Evolutionary conservation across 2,797 vertebrate species (phyloP).

Genomic region (Gymnodraco acuticeps): DNA sequence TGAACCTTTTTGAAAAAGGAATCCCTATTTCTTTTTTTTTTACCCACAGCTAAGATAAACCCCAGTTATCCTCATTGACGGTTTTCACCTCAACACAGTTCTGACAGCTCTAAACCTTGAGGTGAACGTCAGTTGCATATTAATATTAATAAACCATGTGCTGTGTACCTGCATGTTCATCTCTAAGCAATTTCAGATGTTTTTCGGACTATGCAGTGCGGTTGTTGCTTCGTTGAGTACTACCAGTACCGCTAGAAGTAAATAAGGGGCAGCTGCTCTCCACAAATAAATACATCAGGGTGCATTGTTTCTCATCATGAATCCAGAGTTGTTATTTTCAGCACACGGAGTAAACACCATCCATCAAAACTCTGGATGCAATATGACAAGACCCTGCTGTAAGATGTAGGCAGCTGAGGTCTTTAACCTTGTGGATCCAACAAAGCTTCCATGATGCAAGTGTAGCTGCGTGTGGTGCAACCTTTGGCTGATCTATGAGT

Average conservation of each 20-base stretch:
- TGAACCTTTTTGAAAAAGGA: conserved; percentile 34
- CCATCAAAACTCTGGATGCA: conserved; percentile 14
- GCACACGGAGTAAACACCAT: conserved; percentile 29
- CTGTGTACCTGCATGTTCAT: conserved; percentile 30
- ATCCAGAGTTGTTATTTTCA: conserved; percentile 1
- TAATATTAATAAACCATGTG: conserved; percentile 43
- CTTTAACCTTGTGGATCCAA: conserved; percentile 46
- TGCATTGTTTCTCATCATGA: neutral
- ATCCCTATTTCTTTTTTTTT: neutral
- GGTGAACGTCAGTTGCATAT: conserved; percentile 25
- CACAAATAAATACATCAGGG: neutral
- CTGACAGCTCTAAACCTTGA: conserved; percentile 49
- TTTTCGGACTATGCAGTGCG: conserved; percentile 34
- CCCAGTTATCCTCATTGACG: conserved; percentile 18
- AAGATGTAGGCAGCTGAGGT: conserved; percentile 18
- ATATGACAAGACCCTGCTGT: neutral
- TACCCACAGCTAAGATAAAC: conserved; percentile 28
- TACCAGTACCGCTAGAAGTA: conserved; percentile 15
- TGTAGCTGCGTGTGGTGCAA: conserved; percentile 52
- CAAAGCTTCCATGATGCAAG: conserved; percentile 37
- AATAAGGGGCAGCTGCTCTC: conserved; percentile 36
- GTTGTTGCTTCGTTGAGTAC: conserved; percentile 17
- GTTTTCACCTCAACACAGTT: conserved; percentile 9
- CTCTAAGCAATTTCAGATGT: conserved; percentile 36
- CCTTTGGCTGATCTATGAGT: conserved; percentile 52